phyloP scores from a whole-genome alignment of 1,140 invertebrate genomes.

The Drosophila subobscura region DNA sequence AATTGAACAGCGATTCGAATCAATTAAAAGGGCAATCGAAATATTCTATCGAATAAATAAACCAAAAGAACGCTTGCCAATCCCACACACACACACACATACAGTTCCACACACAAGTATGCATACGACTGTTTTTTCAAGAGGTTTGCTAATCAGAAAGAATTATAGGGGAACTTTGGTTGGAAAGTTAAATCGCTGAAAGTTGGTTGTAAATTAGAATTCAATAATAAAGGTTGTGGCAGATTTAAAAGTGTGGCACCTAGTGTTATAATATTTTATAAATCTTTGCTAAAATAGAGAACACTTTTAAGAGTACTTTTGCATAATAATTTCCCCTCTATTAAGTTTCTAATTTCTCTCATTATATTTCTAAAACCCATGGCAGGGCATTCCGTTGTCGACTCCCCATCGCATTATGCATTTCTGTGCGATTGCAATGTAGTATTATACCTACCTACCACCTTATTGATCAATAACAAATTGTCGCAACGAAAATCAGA shows the following conservation, averaged over 20 bases:
- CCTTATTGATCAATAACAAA: conserved; percentile 76
- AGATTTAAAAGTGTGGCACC: too few species aligned
- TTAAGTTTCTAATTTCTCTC: not conserved
- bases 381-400: conserved; percentile 36
- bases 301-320: not conserved
- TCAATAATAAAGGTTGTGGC: too few species aligned
- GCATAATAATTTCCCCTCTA: too few species aligned
- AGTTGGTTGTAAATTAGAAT: conserved; percentile 24
- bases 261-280: too few species aligned
- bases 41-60: conserved; percentile 75
- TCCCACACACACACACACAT: not conserved
- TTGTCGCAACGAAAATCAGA: conserved; percentile 81
- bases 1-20: conserved; percentile 77
- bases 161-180: conserved; percentile 17
- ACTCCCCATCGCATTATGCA: not conserved
- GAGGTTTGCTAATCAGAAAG: conserved; percentile 49
- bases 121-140: conserved; percentile 1
- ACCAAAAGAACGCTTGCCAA: conserved; percentile 15
- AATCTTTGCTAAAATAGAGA: too few species aligned
- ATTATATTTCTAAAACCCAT: conserved; percentile 1
- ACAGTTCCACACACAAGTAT: conserved; percentile 1
- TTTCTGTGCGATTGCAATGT: conserved; percentile 18
- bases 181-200: conserved; percentile 12
- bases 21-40: conserved; percentile 76
- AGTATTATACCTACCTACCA: too few species aligned